phyloP scores from a whole-genome alignment of 1,140 invertebrate genomes.

The Mylabris phalerata region DNA sequence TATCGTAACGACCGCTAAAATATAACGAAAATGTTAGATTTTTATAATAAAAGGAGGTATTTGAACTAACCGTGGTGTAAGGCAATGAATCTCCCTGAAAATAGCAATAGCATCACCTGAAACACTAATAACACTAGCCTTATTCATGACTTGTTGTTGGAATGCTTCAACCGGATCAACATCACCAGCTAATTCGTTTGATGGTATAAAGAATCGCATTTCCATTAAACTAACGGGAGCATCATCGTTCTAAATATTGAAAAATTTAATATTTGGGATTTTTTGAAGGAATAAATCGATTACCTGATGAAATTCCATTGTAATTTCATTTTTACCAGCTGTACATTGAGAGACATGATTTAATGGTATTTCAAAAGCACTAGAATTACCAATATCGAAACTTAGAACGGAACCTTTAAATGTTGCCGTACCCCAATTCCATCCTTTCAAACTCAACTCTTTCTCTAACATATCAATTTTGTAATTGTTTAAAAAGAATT shows the following conservation, averaged over 20 bases:
- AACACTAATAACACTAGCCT: slow-evolving; percentile 95
- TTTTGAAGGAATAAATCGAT: background rate
- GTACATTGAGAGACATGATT: slow-evolving; percentile 94
- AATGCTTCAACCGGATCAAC: slow-evolving; percentile 92
- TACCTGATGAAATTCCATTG: slow-evolving; percentile 94
- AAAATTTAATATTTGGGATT: slow-evolving; percentile 4
- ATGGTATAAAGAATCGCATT: slow-evolving; percentile 95
- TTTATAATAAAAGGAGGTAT: slow-evolving; percentile 7
- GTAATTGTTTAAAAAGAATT: slow-evolving; percentile 80
- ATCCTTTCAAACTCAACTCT: slow-evolving; percentile 92
- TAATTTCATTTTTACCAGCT: slow-evolving; percentile 98
- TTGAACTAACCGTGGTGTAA: slow-evolving; percentile 80
- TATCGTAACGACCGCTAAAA: slow-evolving; percentile 96
- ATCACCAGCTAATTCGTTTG: slow-evolving; percentile 73
- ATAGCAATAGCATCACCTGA: slow-evolving; percentile 96
- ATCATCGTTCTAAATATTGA: slow-evolving; percentile 80
- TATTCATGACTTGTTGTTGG: slow-evolving; percentile 91
- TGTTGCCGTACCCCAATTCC: slow-evolving; percentile 97
- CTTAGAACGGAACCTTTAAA: slow-evolving; percentile 88
- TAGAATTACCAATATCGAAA: slow-evolving; percentile 84
- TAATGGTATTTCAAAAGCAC: slow-evolving; percentile 94
- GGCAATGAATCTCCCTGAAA: slow-evolving; percentile 94
- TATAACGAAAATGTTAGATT: slow-evolving; percentile 12
- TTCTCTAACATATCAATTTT: slow-evolving; percentile 82
- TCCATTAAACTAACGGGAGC: slow-evolving; percentile 94